A percentile compares a stretch with the other conserved stretches of the same genome.
Evolutionary conservation across 92 coral and sea anemone species (phyloP).

Genomic region (Palythoa grandiflora): DNA sequence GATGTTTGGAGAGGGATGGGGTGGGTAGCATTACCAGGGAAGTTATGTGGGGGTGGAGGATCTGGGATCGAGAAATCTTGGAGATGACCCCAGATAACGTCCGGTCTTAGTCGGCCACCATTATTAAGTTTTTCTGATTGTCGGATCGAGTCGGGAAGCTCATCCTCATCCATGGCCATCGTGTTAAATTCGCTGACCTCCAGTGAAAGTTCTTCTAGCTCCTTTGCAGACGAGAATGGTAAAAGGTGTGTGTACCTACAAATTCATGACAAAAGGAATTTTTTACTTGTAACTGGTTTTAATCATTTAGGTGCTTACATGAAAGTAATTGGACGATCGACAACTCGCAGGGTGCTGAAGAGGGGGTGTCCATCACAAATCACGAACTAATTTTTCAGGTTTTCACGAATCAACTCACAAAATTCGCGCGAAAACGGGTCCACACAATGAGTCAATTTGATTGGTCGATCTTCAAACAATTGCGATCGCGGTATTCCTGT

Average conservation of each 20-base stretch:
- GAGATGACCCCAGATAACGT: too few relatives aligned
- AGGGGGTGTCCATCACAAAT: slow-evolving; percentile 9
- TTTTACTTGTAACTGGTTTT: not conserved
- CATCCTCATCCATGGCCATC: slow-evolving; percentile 1
- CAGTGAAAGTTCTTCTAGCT: slow-evolving; percentile 1
- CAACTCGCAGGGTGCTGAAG: not conserved
- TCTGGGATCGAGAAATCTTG: too few relatives aligned
- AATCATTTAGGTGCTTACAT: not conserved
- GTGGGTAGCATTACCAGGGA: too few relatives aligned
- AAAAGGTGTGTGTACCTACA: not conserved
- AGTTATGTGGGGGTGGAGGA: too few relatives aligned
- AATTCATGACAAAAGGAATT: not conserved
- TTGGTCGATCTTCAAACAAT: slow-evolving; percentile 22
- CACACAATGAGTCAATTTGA: slow-evolving; percentile 21
- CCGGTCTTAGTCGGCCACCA: too few relatives aligned
- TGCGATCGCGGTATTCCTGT: slow-evolving; percentile 13
- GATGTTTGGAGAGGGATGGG: too few relatives aligned
- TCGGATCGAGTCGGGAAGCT: slow-evolving; percentile 3
- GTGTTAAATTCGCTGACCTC: not conserved
- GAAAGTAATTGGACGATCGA: not conserved
- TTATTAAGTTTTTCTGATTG: not conserved
- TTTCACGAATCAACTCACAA: slow-evolving; percentile 8
- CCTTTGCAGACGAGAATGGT: not conserved
- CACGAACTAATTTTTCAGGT: not conserved
- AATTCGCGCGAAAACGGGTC: slow-evolving; percentile 22